phyloP scores from a whole-genome alignment of 1,140 invertebrate genomes.

The Drosophila auraria region DNA sequence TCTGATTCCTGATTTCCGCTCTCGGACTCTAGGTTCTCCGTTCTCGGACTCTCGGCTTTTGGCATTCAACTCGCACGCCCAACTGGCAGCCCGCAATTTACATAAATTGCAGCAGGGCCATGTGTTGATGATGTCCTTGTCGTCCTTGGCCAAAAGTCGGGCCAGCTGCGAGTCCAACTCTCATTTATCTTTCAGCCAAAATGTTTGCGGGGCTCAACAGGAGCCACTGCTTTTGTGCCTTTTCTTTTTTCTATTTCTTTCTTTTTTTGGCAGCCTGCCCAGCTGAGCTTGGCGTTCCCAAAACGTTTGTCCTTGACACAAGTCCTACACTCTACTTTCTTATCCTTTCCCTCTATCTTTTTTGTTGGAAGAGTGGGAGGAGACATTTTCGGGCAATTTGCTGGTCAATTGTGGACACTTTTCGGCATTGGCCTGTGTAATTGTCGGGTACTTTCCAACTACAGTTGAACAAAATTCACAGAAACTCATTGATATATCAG shows the following conservation, averaged over 20 bases:
- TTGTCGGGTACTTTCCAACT: slow-evolving; percentile 15
- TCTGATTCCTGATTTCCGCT: slow-evolving; percentile 21
- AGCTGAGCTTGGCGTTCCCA: slow-evolving; percentile 42
- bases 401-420: slow-evolving; percentile 65
- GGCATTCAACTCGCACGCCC: slow-evolving; percentile 9
- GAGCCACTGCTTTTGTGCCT: slow-evolving; percentile 16
- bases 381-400: slow-evolving; percentile 54
- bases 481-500: neutral
- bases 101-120: slow-evolving; percentile 67
- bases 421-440: slow-evolving; percentile 41
- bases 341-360: slow-evolving; percentile 2
- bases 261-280: slow-evolving; percentile 55
- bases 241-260: neutral
- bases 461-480: neutral
- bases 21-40: slow-evolving; percentile 3
- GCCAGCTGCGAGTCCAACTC: slow-evolving; percentile 35
- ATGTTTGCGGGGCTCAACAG: slow-evolving; percentile 41
- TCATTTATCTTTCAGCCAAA: slow-evolving; percentile 65
- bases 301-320: slow-evolving; percentile 71
- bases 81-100: slow-evolving; percentile 57
- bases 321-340: slow-evolving; percentile 17
- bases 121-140: slow-evolving; percentile 70
- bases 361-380: neutral
- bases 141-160: slow-evolving; percentile 60
- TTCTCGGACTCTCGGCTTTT: slow-evolving; percentile 16